Percentiles rank a stretch among this genome's conserved stretches.
These are phyloP conservation scores for Corythornis leucogaster DNA, from an alignment of 2,797 vertebrate genomes.

Conservation along the genomic window DNA sequence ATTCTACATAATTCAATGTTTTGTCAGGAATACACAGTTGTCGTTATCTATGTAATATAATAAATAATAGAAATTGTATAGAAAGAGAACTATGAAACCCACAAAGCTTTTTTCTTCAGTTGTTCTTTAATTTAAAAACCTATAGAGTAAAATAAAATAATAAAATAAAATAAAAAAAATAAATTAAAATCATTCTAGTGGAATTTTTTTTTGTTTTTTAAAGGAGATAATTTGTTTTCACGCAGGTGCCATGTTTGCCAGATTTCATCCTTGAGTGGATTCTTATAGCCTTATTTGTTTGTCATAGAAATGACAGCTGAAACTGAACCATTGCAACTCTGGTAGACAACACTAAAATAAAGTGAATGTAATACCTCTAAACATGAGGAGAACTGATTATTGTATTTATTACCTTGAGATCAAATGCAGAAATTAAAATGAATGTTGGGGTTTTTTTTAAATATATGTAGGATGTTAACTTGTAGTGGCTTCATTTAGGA, in stretches of 20 bases:
- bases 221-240: neutral
- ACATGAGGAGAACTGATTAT: neutral
- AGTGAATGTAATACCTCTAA: neutral
- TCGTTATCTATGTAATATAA: neutral
- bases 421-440: neutral
- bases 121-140: neutral
- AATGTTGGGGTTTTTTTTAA: neutral
- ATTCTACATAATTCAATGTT: neutral
- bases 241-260: neutral
- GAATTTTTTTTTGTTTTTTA: neutral
- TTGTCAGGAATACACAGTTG: neutral
- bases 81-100: neutral
- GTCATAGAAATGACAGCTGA: slow-evolving; percentile 9
- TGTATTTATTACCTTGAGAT: neutral
- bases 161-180: neutral
- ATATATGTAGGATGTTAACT: neutral
- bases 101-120: neutral
- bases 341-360: slow-evolving; percentile 26
- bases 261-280: slow-evolving; percentile 21
- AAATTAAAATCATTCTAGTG: too few species aligned
- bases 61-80: neutral
- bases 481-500: slow-evolving; percentile 18
- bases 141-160: neutral
- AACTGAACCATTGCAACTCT: neutral
- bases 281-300: slow-evolving; percentile 53